Conservation (phyloP, 2,797 vertebrate species). For the Ataeniobius toweri region DNA sequence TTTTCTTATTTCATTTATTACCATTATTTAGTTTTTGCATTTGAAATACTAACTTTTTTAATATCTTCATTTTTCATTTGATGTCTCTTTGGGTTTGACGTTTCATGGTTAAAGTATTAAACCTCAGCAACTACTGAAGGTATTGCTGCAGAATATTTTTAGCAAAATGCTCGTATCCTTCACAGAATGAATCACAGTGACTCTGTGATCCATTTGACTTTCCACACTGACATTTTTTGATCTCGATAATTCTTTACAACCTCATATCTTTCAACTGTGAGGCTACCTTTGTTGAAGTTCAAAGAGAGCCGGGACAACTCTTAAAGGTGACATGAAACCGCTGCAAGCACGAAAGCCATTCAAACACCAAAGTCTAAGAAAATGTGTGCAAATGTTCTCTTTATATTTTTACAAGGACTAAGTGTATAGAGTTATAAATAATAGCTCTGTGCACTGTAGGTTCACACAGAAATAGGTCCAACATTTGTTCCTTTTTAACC, state of each 20-base stretch:
- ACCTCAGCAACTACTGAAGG: background rate
- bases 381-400: background rate
- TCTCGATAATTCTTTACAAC: background rate
- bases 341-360: background rate
- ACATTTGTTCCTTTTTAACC: background rate
- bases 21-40: background rate
- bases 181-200: background rate
- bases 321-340: conserved; percentile 1
- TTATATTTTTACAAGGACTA: background rate
- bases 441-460: background rate
- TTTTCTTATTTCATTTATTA: background rate
- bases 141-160: background rate
- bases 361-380: background rate
- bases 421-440: background rate
- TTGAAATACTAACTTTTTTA: background rate
- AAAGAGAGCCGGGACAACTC: background rate
- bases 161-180: background rate
- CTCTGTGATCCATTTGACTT: background rate
- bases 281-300: background rate
- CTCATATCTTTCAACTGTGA: background rate
- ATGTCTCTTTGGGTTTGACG: background rate
- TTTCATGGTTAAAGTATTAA: background rate
- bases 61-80: background rate
- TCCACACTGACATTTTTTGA: conserved; percentile 1
- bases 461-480: background rate